Evolutionary conservation across 1,140 invertebrate genomes (phyloP), one percentile per base, ranked within the genome.

Genomic region (Diuraphis noxia): DNA sequence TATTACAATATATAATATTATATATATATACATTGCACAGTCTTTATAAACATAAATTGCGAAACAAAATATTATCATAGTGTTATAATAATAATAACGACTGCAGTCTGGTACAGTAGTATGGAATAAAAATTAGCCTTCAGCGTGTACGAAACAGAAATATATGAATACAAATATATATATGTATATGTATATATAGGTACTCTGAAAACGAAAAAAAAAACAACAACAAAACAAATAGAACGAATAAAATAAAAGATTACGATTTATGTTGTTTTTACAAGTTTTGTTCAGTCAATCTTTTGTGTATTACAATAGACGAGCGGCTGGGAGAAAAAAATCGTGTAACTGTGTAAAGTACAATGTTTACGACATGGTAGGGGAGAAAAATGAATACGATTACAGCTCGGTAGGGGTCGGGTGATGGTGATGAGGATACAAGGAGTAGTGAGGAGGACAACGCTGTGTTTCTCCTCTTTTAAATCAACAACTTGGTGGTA

Each of bases 181-280:
- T 72, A 72, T 25, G 8, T 25, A 52, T 56, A 72, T 72, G 34
- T n/a, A 72, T 49, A 49, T 46, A 2, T n/a, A n/a, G 10, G 56
- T 72, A 72, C 56, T 72, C 30, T 63, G 34, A 72, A 30, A 13
- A 63, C 0, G 23, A 30, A 63, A 17, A 72, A n/a, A 17, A 17
- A 72, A 49, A 49, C 17, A 49, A 63, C 10, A 30, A 56, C 30
- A n/a, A 72, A 72, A 72, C 30, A 72, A 72, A 72, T 72, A 72
- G 30, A 72, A 72, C 56, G 56, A 72, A 72, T 72, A 72, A 72
- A 72, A 72, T 72, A 72, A 72, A 72, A 72, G 56, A 72, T 72
- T 72, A 72, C 56, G 56, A 72, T 72, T 72, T 72, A 72, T 72
- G 56, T n/a, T 72, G 56, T 72, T 72, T 72, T 72, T 72, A 72